Conservation (phyloP, 1,140 invertebrate species). For the Zaprionus taronus region DNA sequence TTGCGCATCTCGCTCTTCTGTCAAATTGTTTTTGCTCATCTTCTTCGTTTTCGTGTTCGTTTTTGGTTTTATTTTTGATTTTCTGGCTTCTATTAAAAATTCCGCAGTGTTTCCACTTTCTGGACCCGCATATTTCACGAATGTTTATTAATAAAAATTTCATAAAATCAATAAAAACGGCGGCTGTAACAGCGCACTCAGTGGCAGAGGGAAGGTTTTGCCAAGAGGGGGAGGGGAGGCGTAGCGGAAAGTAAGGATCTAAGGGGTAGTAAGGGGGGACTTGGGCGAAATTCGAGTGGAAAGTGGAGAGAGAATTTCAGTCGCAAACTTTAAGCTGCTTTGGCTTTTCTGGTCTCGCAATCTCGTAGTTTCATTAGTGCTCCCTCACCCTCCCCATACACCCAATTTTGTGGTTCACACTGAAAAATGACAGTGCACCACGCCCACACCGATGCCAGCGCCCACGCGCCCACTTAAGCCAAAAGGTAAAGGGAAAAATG, state of each 20-base stretch:
- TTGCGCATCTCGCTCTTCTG: constrained; percentile 2
- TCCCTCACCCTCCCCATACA: background rate
- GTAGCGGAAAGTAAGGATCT: constrained; percentile 6
- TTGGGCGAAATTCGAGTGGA: background rate
- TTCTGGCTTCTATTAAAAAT: constrained; percentile 70
- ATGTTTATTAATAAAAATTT: constrained; percentile 82
- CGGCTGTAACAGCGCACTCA: constrained; percentile 11
- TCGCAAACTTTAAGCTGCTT: constrained; percentile 39
- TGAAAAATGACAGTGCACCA: constrained; percentile 60
- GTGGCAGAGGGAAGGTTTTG: background rate
- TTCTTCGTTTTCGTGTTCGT: constrained; percentile 7
- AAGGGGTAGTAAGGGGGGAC: background rate
- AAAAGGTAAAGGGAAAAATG: constrained; percentile 69
- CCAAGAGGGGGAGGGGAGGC: background rate
- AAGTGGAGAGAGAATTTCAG: background rate
- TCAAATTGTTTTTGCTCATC: background rate
- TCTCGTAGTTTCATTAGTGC: constrained; percentile 51
- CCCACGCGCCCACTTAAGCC: constrained; percentile 41
- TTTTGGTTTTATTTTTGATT: constrained; percentile 25
- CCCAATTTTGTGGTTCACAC: constrained; percentile 16
- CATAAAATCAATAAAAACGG: constrained; percentile 71
- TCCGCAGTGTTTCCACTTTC: constrained; percentile 59
- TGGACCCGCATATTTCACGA: constrained; percentile 63
- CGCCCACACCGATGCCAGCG: background rate
- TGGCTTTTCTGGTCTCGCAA: constrained; percentile 27